Conservation (phyloP, 1,140 invertebrate species). For the Drosophila trapezifrons region DNA sequence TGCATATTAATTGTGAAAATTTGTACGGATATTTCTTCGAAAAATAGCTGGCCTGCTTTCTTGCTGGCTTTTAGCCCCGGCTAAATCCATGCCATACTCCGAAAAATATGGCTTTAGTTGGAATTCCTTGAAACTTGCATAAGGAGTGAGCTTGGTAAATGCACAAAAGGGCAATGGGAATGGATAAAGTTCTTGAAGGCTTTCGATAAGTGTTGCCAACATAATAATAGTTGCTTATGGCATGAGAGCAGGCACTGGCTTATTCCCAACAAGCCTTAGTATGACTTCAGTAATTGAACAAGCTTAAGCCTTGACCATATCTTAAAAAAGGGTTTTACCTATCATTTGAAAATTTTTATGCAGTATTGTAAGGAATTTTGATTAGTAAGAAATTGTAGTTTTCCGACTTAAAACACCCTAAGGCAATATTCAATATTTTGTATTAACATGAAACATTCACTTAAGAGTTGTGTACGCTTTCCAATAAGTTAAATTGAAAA, state of each 20-base stretch:
- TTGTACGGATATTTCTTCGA: conserved; percentile 78
- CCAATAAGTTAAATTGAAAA: conserved; percentile 11
- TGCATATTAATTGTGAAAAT: conserved; percentile 83
- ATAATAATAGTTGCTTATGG: conserved; percentile 14
- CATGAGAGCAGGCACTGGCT: not conserved
- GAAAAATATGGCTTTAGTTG: conserved; percentile 32
- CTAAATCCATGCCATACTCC: conserved; percentile 18
- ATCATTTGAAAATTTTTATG: too few species aligned
- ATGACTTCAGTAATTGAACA: not conserved
- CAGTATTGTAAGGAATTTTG: too few species aligned
- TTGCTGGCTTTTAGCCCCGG: conserved; percentile 7
- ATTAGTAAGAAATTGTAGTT: too few species aligned
- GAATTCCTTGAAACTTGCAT: conserved; percentile 38
- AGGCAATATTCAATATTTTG: not conserved
- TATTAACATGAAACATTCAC: not conserved
- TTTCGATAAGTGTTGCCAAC: conserved; percentile 11
- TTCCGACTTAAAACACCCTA: not conserved
- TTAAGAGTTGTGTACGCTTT: not conserved
- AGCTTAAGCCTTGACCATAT: not conserved
- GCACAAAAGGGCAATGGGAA: conserved; percentile 10
- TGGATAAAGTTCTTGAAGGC: conserved; percentile 21
- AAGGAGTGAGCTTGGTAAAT: conserved; percentile 15
- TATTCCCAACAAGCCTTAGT: not conserved
- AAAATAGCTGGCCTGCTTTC: conserved; percentile 63
- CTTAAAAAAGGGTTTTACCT: too few species aligned